Evolutionary conservation across 2,113 vertebrate species (phyloP).

Genomic region (Alaudala cheleensis): DNA sequence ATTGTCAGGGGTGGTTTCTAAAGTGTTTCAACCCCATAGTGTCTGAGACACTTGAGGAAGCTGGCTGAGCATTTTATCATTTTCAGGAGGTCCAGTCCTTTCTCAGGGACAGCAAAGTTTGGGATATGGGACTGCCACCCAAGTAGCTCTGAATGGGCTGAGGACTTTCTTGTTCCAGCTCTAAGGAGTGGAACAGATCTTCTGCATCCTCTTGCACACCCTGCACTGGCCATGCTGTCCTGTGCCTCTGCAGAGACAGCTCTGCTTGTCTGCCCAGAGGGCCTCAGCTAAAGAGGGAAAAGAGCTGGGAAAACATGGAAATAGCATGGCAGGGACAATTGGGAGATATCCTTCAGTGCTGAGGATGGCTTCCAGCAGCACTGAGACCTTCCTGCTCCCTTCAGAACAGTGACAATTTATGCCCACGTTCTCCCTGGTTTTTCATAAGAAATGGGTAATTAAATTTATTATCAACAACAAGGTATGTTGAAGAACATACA

Average conservation of each 20-base stretch:
- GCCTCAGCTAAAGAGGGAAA: background rate
- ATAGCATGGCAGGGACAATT: background rate
- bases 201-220: background rate
- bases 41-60: background rate
- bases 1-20: constrained; percentile 5
- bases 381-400: background rate
- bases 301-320: background rate
- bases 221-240: background rate
- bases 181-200: background rate
- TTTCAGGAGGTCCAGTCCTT: background rate
- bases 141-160: background rate
- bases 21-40: background rate
- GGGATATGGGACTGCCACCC: background rate
- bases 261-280: background rate
- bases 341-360: background rate
- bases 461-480: background rate
- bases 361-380: background rate
- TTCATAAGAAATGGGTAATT: background rate
- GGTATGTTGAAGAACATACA: background rate
- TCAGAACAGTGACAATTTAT: background rate
- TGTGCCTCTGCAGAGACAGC: background rate
- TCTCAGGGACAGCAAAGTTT: background rate
- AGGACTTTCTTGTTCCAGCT: background rate
- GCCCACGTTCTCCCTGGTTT: background rate
- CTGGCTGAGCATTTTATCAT: background rate